Percentiles rank a stretch among this genome's conserved stretches.
Conservation (phyloP, 2,888 invertebrate genomes). For the Lepidochrysops patricia region DNA sequence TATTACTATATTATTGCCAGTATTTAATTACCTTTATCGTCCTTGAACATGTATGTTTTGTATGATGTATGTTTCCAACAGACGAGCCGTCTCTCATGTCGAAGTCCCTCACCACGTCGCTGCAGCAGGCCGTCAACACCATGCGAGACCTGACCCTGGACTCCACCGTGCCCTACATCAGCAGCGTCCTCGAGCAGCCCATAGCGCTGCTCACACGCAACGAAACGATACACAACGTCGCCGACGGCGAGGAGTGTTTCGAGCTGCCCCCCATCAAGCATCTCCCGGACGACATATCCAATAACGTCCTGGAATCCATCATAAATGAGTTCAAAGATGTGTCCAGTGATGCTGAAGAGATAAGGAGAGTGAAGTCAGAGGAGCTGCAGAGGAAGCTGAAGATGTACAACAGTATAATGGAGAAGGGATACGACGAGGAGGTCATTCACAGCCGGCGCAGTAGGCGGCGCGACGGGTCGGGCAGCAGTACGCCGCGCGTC, state of each 20-base stretch:
- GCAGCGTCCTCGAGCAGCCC: conserved; percentile 57
- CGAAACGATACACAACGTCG: conserved; percentile 47
- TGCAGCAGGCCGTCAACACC: conserved; percentile 62
- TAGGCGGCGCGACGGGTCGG: conserved; percentile 44
- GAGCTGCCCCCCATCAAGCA: conserved; percentile 78
- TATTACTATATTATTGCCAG: no score
- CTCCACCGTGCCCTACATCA: conserved; percentile 55
- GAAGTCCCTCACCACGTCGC: conserved; percentile 55
- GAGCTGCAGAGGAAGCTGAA: conserved; percentile 72
- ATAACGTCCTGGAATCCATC: conserved; percentile 57
- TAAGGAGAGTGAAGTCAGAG: conserved; percentile 40
- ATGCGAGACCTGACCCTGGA: conserved; percentile 55
- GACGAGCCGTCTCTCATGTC: conserved; percentile 59
- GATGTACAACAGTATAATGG: conserved; percentile 81
- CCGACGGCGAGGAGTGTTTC: conserved; percentile 83
- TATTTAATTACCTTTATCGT: no score
- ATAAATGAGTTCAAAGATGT: conserved; percentile 58
- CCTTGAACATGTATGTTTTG: no score
- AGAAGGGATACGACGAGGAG: conserved; percentile 81
- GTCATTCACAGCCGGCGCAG: conserved; percentile 75
- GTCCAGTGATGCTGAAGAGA: conserved; percentile 46
- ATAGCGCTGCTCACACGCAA: conserved; percentile 49
- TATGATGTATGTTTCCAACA: no score
- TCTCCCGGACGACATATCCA: conserved; percentile 58
- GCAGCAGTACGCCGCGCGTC: conserved; percentile 37